Percentiles rank a stretch among this genome's conserved stretches.
Evolutionary conservation across 2,113 vertebrate species (phyloP).

Genomic region (Gymnorhina tibicen): DNA sequence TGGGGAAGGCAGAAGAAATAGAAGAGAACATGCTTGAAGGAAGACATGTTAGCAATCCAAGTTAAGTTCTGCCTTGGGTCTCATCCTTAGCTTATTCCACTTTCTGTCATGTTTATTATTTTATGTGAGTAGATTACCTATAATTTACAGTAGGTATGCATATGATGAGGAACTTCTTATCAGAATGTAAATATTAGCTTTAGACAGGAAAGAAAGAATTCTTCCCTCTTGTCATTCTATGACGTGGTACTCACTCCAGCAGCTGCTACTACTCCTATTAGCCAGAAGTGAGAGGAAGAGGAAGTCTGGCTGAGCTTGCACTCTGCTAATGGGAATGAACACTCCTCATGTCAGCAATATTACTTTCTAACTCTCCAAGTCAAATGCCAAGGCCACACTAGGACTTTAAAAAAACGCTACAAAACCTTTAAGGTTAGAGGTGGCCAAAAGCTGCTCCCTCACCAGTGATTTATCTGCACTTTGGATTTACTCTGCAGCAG

Average conservation of each 20-base stretch:
- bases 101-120: background rate
- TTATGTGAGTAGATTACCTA: background rate
- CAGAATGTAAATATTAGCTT: background rate
- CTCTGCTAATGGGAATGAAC: background rate
- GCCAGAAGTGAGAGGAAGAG: background rate
- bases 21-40: background rate
- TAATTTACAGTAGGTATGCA: background rate
- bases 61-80: background rate
- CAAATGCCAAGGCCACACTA: background rate
- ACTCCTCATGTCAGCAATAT: background rate
- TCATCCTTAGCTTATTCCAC: background rate
- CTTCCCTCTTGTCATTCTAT: background rate
- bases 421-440: background rate
- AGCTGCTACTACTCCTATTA: background rate
- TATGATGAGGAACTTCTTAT: background rate
- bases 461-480: background rate
- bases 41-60: background rate
- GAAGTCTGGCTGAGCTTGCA: background rate
- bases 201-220: background rate
- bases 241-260: background rate
- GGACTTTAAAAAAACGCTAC: background rate
- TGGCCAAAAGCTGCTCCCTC: background rate
- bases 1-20: background rate
- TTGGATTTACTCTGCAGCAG: background rate
- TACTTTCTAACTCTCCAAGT: background rate